Base-by-base conservation (phyloP, 2,797 vertebrate species). In the Coreius guichenoti region DNA sequence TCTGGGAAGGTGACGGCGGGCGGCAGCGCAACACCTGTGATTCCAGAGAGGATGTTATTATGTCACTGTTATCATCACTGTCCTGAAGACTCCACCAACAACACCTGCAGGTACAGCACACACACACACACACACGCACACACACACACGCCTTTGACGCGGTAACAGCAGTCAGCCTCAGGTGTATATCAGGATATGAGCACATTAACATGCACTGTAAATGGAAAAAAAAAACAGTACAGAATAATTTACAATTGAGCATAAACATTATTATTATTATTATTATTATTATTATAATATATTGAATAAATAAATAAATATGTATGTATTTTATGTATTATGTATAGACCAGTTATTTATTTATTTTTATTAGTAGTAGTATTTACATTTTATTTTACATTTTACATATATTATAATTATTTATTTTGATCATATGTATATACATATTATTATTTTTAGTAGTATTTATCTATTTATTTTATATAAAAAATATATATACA, bases 31-130 rank as follows among this genome's bases (percentile, higher is more conserved):
- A 94, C 93, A 76, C 92, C 95, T 4, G 92, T 93, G 14, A 92
- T 93, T 68, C 91, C 94, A 0, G 94, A 95, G 88, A 96, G 95
- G 92, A 90, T 95, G 82, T 93, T 99, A 31, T 95, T 93, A 90
- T 99, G 98, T 86, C 95, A 97, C 90, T 99, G 98, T 93, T 96
- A 97, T 91, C 96, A 97, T 86, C 96, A 98, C 82, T 99, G 98
- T 90, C 97, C 98, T 0, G 98, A 98, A 88, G 96, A 97, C 88
- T 96, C 97, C 0, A 93, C 95, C 92, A 99, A 99, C 95, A 98
- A 96, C 89, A 98, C 97, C 39, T 99, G 98, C 98, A 96, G 96
- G 98, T 99, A 93, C 80, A 94, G 89, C 67, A 80, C 21, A 43
- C 78, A 45, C 39, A 49, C 83, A 47, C 26, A 8, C 13, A 7